Percentiles rank a stretch among this genome's conserved stretches.
Conservation (phyloP, 2,797 vertebrate species). For the Ciconia nigra region DNA sequence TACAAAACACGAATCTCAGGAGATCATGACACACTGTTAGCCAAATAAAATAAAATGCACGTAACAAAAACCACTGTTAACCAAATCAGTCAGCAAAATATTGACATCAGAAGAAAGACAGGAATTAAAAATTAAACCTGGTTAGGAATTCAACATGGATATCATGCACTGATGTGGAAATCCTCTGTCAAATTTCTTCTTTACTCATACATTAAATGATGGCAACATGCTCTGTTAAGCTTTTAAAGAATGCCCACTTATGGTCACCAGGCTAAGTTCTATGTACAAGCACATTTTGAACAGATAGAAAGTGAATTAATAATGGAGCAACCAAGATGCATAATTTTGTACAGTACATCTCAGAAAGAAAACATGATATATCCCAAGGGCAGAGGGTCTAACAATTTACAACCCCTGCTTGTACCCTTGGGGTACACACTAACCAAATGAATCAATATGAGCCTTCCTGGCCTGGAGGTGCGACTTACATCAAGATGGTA, state of each 20-base stretch:
- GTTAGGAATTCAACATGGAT: background rate
- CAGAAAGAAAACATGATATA: slow-evolving; percentile 2
- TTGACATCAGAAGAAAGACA: background rate
- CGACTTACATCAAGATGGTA: background rate
- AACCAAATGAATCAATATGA: slow-evolving; percentile 44
- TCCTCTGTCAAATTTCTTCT: background rate
- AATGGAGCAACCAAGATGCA: background rate
- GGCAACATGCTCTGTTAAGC: background rate
- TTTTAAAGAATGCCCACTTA: background rate
- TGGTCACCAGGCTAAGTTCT: background rate
- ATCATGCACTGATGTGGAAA: background rate
- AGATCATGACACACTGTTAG: background rate
- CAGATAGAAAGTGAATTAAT: background rate
- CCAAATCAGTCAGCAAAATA: background rate
- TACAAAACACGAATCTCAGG: background rate
- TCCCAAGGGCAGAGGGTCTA: slow-evolving; percentile 37
- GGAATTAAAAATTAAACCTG: background rate
- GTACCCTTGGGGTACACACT: background rate
- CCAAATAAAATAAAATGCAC: background rate
- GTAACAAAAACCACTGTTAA: background rate
- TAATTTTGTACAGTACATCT: background rate
- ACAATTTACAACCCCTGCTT: background rate
- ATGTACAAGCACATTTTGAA: slow-evolving; percentile 5
- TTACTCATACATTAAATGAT: background rate
- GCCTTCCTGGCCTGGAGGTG: slow-evolving; percentile 7